Evolutionary conservation across 2,888 invertebrate genomes (phyloP).

Genomic region (Alloplasta piceator): DNA sequence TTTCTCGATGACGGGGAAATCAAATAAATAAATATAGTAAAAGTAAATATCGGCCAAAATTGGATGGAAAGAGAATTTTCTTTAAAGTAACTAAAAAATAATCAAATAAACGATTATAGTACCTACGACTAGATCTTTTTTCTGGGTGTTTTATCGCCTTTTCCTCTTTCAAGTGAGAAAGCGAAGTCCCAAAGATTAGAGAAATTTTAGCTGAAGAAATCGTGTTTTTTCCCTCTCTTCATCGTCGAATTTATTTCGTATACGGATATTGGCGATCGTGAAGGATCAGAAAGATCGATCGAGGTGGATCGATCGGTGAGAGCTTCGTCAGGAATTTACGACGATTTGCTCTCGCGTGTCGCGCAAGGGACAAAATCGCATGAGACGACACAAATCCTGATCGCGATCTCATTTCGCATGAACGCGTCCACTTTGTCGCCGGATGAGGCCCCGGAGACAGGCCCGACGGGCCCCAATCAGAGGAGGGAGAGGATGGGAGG

Average conservation of each 20-base stretch:
- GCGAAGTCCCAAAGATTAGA: conserved; percentile 36
- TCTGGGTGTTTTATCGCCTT: no score
- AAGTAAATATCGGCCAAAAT: no score
- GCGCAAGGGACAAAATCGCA: background rate
- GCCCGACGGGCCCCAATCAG: background rate
- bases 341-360: conserved; percentile 61
- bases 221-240: conserved; percentile 7
- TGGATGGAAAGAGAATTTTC: no score
- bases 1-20: no score
- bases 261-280: conserved; percentile 8
- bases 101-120: no score
- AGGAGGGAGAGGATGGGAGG: background rate
- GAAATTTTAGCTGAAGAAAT: conserved; percentile 15
- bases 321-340: conserved; percentile 50
- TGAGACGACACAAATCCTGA: background rate
- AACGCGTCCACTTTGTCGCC: conserved; percentile 39
- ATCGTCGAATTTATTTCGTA: conserved; percentile 47
- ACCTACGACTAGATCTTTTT: no score
- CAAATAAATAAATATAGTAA: no score
- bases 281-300: background rate
- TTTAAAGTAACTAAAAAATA: no score
- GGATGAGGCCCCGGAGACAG: background rate
- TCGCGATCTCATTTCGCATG: conserved; percentile 41
- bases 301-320: conserved; percentile 17
- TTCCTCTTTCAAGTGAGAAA: no score